Base-by-base conservation (phyloP, 1,140 invertebrate genomes). In the Sycophaga agraensis region DNA sequence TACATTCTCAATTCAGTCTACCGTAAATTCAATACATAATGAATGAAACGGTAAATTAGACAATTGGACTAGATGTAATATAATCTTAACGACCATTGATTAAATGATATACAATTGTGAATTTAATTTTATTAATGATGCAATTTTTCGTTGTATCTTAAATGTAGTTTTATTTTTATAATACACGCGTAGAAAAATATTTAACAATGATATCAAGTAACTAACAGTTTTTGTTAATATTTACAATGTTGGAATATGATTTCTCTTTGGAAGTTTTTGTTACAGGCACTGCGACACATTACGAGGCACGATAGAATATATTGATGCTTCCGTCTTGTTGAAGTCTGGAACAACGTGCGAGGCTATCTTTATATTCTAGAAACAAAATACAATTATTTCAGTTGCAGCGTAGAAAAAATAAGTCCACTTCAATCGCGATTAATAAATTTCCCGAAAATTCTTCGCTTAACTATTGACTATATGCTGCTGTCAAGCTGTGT, bases 241-340 rank as follows among this genome's bases (percentile, higher is more conserved):
- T 55, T 55, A 55, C 53, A 55, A 9, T 31, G 40, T n/a, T n/a
- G 17, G 26, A 31, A 34, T n/a, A 16, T 12, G 2, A 28, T 28
- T 42, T 51, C 11, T 39, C 21, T 53, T 26, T 53, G 9, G 12
- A 37, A 14, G 1, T 37, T 21, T 51, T 22, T 35, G 8, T 24
- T 37, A 50, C 14, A 19, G 21, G 7, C 17, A 49, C 28, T 22
- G 31, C 2, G 31, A 51, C 6, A 49, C 17, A 51, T 51, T 19
- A 51, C 1, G 11, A 14, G 17, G n/a, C 34, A 14, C 49, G 16
- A 51, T n/a, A 51, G 4, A 21, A 51, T 37, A 51, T 51, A 2
- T 7, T 37, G 31, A 24, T 16, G 34, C n/a, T n/a, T 37, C 11
- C 68, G 66, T 9, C 69, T 69, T 17, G 57, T 43, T 40, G 45